Evolutionary conservation across 2,113 vertebrate genomes (phyloP), one percentile per base, ranked within the genome.

Genomic region (Aegotheles bennettii): DNA sequence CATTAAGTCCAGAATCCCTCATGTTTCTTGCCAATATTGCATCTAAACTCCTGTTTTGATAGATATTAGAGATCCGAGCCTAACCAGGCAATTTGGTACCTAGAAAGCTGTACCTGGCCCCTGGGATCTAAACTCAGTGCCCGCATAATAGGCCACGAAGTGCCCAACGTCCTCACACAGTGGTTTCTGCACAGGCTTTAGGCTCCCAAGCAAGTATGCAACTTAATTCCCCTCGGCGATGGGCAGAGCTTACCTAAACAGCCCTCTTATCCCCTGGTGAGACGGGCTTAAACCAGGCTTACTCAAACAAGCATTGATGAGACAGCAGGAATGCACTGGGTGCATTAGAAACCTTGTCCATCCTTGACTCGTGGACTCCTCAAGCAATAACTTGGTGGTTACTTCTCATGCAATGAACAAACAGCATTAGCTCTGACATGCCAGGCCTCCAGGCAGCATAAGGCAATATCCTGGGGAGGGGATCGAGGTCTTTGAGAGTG

Each of bases 141-240:
- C 36, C 53, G 36, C 21, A 12, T 43, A 38, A 54, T 51, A 43
- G 47, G 10, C 42, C 51, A 38, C 13, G 2, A 57, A 70, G 40
- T 51, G 31, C 28, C 20, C 43, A 33, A 1, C 1, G 0, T 48
- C 57, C 17, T 63, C 0, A 0, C 70, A 45, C 36, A 42, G 59
- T 84, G 63, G 20, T 84, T 90, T 92, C 71, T 93, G n/a, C 36
- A 38, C 26, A 9, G 64, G 25, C 47, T 80, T 92, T 50, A 47
- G 54, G 67, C 45, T 93, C 21, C 17, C 6, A 42, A 57, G 63
- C 23, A 88, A 88, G 29, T 0, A 65, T 50, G 13, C 48, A 92
- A 65, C 15, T 90, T 90, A 35, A 77, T 80, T 84, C 33, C 54
- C 16, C 8, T 35, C 0, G 1, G 24, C 3, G 1, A 64, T 38